Evolutionary conservation across 2,888 invertebrate genomes (phyloP).

Genomic region (Formica aserva): DNA sequence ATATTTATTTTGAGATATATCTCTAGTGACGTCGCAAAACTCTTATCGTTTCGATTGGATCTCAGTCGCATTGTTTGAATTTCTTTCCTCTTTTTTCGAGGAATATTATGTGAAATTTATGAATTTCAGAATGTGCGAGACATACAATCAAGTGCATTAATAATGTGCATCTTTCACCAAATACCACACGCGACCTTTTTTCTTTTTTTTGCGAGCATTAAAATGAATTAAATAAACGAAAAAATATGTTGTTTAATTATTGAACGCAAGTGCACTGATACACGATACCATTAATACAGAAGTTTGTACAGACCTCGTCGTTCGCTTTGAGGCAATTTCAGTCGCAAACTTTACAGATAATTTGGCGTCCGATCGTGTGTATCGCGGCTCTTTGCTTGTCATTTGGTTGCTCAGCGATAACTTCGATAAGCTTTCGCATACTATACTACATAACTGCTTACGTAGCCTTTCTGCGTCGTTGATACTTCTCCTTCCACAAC

Average conservation of each 20-base stretch:
- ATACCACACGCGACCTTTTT: not conserved
- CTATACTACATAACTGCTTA: slow-evolving; percentile 28
- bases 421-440: slow-evolving; percentile 49
- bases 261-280: not conserved
- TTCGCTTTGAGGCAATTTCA: not conserved
- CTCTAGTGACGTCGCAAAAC: not conserved
- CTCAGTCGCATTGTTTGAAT: not conserved
- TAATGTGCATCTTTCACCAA: not conserved
- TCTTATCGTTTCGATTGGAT: slow-evolving; percentile 10
- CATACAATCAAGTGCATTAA: not conserved
- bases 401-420: slow-evolving; percentile 51
- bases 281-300: not conserved
- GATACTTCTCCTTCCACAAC: not conserved
- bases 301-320: not conserved
- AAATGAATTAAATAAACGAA: not conserved
- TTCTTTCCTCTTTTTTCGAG: not conserved
- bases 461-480: slow-evolving; percentile 16
- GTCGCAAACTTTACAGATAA: slow-evolving; percentile 10
- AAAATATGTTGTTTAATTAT: not conserved
- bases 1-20: not conserved
- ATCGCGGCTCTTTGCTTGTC: slow-evolving; percentile 32
- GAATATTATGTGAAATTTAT: not conserved
- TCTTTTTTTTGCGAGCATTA: not conserved
- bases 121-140: not conserved
- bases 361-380: slow-evolving; percentile 33